A percentile compares a stretch with the other conserved stretches of the same genome.
phyloP scores from a whole-genome alignment of 2,113 vertebrate species.

The Mungos mungo region DNA sequence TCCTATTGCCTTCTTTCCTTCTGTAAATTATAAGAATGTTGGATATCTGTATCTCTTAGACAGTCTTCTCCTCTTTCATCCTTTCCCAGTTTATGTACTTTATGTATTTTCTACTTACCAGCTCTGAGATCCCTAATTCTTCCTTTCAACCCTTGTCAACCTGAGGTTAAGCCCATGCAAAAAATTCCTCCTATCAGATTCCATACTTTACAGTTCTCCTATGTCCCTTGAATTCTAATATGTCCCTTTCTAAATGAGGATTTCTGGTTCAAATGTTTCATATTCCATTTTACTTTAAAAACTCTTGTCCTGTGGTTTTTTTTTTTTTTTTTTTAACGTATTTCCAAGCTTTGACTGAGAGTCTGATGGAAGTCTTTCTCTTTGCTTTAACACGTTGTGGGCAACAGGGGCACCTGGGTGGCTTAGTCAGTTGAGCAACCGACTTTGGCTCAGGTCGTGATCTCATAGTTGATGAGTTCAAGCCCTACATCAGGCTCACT shows the following conservation, averaged over 20 bases:
- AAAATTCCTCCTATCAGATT: background rate
- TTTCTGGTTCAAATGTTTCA: background rate
- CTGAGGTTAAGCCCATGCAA: background rate
- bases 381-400: background rate
- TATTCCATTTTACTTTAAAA: background rate
- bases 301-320: background rate
- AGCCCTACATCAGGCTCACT: too few species aligned
- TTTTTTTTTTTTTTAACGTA: background rate
- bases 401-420: background rate
- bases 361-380: background rate
- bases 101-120: background rate
- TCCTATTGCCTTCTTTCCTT: background rate
- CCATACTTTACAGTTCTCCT: background rate
- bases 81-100: background rate
- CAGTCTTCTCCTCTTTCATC: background rate
- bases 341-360: background rate
- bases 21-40: background rate
- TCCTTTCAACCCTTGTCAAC: background rate
- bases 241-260: background rate
- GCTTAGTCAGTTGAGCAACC: too few species aligned
- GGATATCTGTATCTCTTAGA: background rate
- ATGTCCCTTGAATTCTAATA: background rate
- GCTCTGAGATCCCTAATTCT: background rate
- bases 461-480: too few species aligned
- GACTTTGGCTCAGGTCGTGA: too few species aligned